phyloP scores from a whole-genome alignment of 1,140 invertebrate species.

The Nasonia giraulti region DNA sequence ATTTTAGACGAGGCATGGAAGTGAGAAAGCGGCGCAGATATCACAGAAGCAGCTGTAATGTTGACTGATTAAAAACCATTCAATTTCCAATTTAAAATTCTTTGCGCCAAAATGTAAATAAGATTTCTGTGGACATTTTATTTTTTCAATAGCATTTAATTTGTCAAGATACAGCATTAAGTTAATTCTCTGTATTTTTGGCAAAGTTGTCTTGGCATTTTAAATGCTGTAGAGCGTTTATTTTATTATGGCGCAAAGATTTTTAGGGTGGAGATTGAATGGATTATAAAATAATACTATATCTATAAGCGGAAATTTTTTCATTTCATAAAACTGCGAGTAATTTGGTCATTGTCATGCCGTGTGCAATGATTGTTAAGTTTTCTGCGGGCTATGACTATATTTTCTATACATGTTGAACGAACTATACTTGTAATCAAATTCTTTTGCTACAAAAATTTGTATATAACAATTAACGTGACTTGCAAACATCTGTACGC shows the following conservation, averaged over 20 bases:
- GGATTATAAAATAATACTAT: slow-evolving; percentile 60
- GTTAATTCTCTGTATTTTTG: slow-evolving; percentile 14
- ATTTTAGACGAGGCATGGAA: slow-evolving; percentile 67
- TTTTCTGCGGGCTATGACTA: slow-evolving; percentile 45
- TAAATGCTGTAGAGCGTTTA: slow-evolving; percentile 20
- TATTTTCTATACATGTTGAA: slow-evolving; percentile 50
- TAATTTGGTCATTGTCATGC: slow-evolving; percentile 34
- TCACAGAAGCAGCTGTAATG: slow-evolving; percentile 65
- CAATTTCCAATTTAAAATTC: slow-evolving; percentile 70
- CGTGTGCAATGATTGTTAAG: slow-evolving; percentile 41
- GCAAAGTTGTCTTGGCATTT: slow-evolving; percentile 33
- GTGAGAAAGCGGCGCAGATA: slow-evolving; percentile 68
- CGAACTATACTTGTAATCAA: slow-evolving; percentile 49
- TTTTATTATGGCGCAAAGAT: slow-evolving; percentile 29
- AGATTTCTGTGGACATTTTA: slow-evolving; percentile 5
- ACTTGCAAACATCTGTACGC: slow-evolving; percentile 28
- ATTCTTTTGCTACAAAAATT: slow-evolving; percentile 50
- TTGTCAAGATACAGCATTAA: slow-evolving; percentile 25
- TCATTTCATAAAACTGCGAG: slow-evolving; percentile 18
- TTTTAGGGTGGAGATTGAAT: slow-evolving; percentile 71
- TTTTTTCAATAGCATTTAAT: slow-evolving; percentile 25
- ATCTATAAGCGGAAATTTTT: slow-evolving; percentile 38
- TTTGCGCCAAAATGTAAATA: slow-evolving; percentile 39
- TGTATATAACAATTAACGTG: slow-evolving; percentile 44
- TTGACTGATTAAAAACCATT: slow-evolving; percentile 71